These are phyloP conservation scores for Notolepis coatsorum DNA, from an alignment of 2,797 vertebrate species.

Conservation along the genomic window DNA sequence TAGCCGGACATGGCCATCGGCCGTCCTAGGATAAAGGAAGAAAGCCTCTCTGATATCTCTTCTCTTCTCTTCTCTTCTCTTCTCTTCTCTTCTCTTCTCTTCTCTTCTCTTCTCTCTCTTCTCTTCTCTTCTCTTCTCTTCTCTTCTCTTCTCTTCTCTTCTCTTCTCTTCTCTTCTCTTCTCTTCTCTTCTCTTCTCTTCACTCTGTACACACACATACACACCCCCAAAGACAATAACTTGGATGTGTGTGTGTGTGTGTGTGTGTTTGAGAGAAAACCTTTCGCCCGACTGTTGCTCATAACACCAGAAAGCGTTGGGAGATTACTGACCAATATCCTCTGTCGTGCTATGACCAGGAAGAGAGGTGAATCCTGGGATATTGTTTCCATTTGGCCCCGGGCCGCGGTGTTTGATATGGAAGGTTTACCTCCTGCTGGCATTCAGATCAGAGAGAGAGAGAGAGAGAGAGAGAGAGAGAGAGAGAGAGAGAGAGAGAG, in stretches of 20 bases:
- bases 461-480: slow-evolving; percentile 6
- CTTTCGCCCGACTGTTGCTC: slow-evolving; percentile 43
- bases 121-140: too few species aligned
- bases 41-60: slow-evolving; percentile 28
- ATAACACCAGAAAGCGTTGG: slow-evolving; percentile 49
- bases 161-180: too few species aligned
- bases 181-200: too few species aligned
- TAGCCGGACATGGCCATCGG: slow-evolving; percentile 22
- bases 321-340: slow-evolving; percentile 72
- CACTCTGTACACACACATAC: too few species aligned
- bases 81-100: too few species aligned
- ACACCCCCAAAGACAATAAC: too few species aligned
- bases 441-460: slow-evolving; percentile 56
- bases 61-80: neutral
- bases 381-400: slow-evolving; percentile 67
- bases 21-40: slow-evolving; percentile 42
- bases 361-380: slow-evolving; percentile 56
- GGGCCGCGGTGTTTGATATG: slow-evolving; percentile 32
- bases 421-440: slow-evolving; percentile 64
- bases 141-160: too few species aligned
- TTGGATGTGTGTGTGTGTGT: slow-evolving; percentile 28
- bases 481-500: slow-evolving; percentile 49
- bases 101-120: too few species aligned
- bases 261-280: slow-evolving; percentile 3
- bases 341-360: slow-evolving; percentile 56